phyloP scores from a whole-genome alignment of 1,140 invertebrate genomes.

The Pissodes strobi region DNA sequence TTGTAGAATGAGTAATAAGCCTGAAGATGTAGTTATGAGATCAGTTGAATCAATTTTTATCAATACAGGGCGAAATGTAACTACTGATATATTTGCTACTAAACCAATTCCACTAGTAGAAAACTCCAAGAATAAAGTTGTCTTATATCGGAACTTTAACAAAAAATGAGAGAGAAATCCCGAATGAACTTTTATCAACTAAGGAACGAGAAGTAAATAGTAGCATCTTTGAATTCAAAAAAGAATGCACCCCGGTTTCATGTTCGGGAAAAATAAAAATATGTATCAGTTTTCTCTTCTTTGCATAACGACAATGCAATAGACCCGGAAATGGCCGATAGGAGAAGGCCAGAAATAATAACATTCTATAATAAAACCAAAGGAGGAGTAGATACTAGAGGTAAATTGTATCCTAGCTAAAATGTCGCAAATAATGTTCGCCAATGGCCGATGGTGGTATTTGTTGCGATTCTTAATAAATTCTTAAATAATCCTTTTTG shows the following conservation, averaged over 20 bases:
- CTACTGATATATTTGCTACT: no score
- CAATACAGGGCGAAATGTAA: no score
- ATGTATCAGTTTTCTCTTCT: constrained; percentile 34
- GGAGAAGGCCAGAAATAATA: constrained; percentile 33
- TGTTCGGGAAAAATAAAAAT: constrained; percentile 45
- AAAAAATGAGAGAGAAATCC: constrained; percentile 51
- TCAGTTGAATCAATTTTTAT: no score
- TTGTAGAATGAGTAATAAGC: no score
- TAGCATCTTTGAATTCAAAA: constrained; percentile 41
- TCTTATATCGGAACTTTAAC: constrained; percentile 49
- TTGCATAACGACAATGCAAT: constrained; percentile 46
- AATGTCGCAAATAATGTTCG: constrained; percentile 45
- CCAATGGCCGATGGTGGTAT: constrained; percentile 54
- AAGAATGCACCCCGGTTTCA: constrained; percentile 36
- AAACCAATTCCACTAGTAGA: constrained; percentile 28
- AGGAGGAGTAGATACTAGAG: constrained; percentile 53
- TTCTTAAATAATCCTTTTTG: not conserved
- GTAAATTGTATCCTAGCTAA: constrained; percentile 51
- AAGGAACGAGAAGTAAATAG: constrained; percentile 18
- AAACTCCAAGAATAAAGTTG: constrained; percentile 31
- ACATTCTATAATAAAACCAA: constrained; percentile 46
- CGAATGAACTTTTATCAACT: constrained; percentile 35
- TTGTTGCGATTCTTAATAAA: constrained; percentile 37
- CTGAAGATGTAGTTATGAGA: no score
- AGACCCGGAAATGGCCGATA: constrained; percentile 25